Evolutionary conservation across 2,888 invertebrate genomes (phyloP).

Genomic region (Lycaena phlaeas): DNA sequence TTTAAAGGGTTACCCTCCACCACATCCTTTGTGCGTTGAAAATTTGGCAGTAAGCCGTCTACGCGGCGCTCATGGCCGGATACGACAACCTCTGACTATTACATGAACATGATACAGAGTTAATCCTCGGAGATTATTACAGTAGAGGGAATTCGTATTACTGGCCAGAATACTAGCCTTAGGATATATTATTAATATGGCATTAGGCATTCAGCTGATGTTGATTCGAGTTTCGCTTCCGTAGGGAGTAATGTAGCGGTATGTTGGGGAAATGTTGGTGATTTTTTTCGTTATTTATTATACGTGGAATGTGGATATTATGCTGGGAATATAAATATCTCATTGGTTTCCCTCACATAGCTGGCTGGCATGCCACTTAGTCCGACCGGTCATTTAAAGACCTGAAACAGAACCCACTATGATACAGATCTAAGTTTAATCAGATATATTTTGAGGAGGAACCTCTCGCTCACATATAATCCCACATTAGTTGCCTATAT

Average conservation of each 20-base stretch:
- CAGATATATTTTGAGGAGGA: too few relatives aligned
- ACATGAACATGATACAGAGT: constrained; percentile 16
- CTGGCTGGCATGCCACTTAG: too few relatives aligned
- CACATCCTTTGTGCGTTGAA: constrained; percentile 24
- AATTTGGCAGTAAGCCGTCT: constrained; percentile 21
- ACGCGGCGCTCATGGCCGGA: constrained; percentile 20
- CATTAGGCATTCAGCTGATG: background rate
- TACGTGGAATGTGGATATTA: too few relatives aligned
- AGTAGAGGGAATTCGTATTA: constrained; percentile 17
- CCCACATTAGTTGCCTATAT: too few relatives aligned
- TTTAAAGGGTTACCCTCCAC: constrained; percentile 18
- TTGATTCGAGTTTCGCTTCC: background rate
- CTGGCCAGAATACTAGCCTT: constrained; percentile 8
- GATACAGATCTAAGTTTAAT: too few relatives aligned
- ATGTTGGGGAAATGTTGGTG: background rate
- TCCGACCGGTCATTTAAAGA: too few relatives aligned
- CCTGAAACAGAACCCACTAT: too few relatives aligned
- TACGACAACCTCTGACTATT: constrained; percentile 22
- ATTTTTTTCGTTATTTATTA: background rate
- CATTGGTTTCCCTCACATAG: too few relatives aligned
- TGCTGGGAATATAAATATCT: background rate
- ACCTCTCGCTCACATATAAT: too few relatives aligned
- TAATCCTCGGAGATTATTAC: constrained; percentile 23
- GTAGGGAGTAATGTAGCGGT: background rate
- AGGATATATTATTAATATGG: constrained; percentile 1